Conservation (phyloP, 2,113 vertebrate genomes). For the Pogonocichla stellata region DNA sequence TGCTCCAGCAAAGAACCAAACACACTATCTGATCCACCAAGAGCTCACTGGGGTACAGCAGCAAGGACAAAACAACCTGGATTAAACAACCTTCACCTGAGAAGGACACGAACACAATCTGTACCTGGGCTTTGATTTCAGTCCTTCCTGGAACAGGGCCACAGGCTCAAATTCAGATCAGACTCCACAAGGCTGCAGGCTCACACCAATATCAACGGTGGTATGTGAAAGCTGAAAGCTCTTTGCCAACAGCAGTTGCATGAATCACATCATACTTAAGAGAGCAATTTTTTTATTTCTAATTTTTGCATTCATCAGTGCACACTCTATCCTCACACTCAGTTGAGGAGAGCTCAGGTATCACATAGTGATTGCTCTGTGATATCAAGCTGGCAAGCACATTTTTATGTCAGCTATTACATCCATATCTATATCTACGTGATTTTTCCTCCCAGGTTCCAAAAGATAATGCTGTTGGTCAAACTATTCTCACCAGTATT, state of each 20-base stretch:
- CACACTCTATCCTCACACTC: accelerated
- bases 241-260: not conserved
- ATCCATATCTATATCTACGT: not conserved
- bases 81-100: not conserved
- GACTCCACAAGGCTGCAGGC: not conserved
- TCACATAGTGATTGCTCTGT: not conserved
- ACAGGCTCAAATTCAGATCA: not conserved
- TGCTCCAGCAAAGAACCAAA: not conserved
- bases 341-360: not conserved
- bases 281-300: not conserved
- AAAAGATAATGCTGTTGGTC: not conserved
- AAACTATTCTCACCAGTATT: not conserved
- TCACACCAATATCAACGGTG: not conserved
- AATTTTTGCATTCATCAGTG: not conserved
- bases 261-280: not conserved
- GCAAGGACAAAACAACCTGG: not conserved
- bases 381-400: not conserved
- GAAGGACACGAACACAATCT: not conserved
- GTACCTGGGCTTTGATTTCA: not conserved
- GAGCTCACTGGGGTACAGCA: not conserved
- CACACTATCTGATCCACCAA: accelerated
- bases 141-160: not conserved
- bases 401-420: not conserved
- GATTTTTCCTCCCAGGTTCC: not conserved
- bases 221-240: not conserved